Evolutionary conservation across 2,888 invertebrate genomes (phyloP).

Genomic region (Dasysyrphus tricinctus): DNA sequence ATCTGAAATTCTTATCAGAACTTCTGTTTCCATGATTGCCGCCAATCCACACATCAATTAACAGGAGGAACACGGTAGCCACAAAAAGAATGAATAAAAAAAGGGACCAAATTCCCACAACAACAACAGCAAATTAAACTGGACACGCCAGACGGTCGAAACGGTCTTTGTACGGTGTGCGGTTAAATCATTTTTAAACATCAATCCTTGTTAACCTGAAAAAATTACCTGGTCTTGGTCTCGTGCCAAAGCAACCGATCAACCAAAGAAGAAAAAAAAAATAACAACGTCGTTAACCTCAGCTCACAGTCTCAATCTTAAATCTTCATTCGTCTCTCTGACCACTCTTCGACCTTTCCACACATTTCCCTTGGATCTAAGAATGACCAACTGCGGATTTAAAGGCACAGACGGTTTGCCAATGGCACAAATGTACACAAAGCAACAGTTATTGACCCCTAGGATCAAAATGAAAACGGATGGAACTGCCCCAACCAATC

Average conservation of each 20-base stretch:
- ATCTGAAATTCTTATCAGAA: conserved; percentile 40
- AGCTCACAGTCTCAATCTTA: conserved; percentile 46
- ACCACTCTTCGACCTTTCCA: conserved; percentile 25
- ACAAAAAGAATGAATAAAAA: conserved; percentile 30
- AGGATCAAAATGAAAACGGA: conserved; percentile 28
- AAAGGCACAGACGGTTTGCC: conserved; percentile 55
- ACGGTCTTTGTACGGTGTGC: conserved; percentile 31
- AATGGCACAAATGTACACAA: conserved; percentile 32
- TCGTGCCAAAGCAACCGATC: conserved; percentile 56
- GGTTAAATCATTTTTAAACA: conserved; percentile 70
- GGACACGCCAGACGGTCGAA: conserved; percentile 59
- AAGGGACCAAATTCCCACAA: background rate
- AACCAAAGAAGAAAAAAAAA: conserved; percentile 21
- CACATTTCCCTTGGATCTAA: background rate
- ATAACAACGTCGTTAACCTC: conserved; percentile 63
- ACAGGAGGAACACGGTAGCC: conserved; percentile 60
- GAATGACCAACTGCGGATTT: conserved; percentile 62
- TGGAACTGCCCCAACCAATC: conserved; percentile 60
- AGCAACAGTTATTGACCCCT: conserved; percentile 72
- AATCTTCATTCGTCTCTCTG: conserved; percentile 56
- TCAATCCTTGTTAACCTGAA: conserved; percentile 40
- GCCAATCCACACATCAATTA: conserved; percentile 50
- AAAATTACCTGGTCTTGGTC: conserved; percentile 39
- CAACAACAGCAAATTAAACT: conserved; percentile 25
- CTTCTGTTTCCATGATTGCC: conserved; percentile 34